Evolutionary conservation across 2,113 vertebrate species (phyloP).

Genomic region (Indri indri): DNA sequence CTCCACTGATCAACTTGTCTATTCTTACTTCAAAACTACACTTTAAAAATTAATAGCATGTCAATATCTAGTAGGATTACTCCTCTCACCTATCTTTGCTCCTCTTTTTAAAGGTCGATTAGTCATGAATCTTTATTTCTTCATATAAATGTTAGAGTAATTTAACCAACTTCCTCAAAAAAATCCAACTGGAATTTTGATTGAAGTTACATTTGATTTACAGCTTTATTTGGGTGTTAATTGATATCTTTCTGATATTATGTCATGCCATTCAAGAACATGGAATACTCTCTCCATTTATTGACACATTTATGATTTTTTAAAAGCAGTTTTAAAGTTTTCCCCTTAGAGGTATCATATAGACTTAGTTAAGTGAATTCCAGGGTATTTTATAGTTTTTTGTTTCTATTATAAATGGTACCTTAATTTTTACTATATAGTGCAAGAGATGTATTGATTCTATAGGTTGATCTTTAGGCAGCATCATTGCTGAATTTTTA

Average conservation of each 20-base stretch:
- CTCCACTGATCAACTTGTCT: neutral
- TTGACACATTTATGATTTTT: neutral
- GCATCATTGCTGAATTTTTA: neutral
- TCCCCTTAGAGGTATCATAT: neutral
- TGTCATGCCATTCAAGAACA: neutral
- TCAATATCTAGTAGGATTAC: neutral
- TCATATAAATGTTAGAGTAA: neutral
- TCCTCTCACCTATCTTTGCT: neutral
- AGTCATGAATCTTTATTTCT: neutral
- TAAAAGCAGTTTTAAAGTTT: neutral
- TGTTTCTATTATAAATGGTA: neutral
- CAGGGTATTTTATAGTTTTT: neutral
- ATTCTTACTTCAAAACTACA: neutral
- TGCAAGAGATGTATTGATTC: neutral
- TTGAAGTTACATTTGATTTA: constrained; percentile 7
- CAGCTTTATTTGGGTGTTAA: neutral
- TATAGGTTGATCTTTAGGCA: neutral
- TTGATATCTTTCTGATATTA: neutral
- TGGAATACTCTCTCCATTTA: neutral
- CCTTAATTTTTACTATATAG: neutral
- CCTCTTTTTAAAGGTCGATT: neutral
- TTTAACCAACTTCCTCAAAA: neutral
- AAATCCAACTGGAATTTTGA: neutral
- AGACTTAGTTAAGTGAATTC: neutral
- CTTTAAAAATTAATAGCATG: neutral